phyloP scores from a whole-genome alignment of 53 echinoderm and acorn worm genomes.

The Temnopleurus reevesii region DNA sequence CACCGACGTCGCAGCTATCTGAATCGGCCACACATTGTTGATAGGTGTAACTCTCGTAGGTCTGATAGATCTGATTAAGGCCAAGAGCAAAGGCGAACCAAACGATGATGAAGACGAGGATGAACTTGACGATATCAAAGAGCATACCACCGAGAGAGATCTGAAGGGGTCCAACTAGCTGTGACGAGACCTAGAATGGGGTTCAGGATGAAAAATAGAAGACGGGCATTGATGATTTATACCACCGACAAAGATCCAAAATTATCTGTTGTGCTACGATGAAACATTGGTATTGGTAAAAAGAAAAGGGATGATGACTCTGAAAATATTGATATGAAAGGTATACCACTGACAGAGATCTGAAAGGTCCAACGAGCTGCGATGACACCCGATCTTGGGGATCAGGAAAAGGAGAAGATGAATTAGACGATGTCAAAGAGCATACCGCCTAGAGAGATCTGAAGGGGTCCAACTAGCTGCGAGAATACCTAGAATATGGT shows the following conservation, averaged over 20 bases:
- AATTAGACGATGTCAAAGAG: slow-evolving; percentile 88
- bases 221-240: no score
- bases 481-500: slow-evolving; percentile 67
- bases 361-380: no score
- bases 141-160: slow-evolving; percentile 95
- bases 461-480: slow-evolving; percentile 89
- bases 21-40: slow-evolving; percentile 50
- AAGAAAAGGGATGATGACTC: no score
- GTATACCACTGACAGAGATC: no score
- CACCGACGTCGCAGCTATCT: slow-evolving; percentile 66
- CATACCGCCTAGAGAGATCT: slow-evolving; percentile 95
- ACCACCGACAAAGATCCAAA: no score
- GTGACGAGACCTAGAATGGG: slow-evolving; percentile 65
- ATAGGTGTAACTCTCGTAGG: slow-evolving; percentile 74
- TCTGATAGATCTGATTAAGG: slow-evolving; percentile 87
- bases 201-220: no score
- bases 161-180: slow-evolving; percentile 91
- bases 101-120: slow-evolving; percentile 90
- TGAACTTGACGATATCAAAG: slow-evolving; percentile 88
- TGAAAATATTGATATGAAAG: no score
- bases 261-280: no score
- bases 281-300: no score
- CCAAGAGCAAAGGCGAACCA: slow-evolving; percentile 99
- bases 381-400: no score
- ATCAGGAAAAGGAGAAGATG: slow-evolving; percentile 90